phyloP scores from a whole-genome alignment of 2,888 invertebrate genomes.

The Plebejus anna region DNA sequence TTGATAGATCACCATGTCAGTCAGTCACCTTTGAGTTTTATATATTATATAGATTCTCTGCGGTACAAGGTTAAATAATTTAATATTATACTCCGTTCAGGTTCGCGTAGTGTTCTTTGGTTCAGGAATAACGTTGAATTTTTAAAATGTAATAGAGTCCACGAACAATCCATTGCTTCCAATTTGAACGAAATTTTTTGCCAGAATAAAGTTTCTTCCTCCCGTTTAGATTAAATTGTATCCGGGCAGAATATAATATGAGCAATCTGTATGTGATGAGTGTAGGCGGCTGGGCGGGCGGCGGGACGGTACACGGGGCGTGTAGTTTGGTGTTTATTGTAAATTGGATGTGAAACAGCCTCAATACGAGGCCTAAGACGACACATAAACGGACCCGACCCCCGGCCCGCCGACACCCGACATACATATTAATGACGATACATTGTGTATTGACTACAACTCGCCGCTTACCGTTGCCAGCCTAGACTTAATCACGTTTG shows the following conservation, averaged over 20 bases:
- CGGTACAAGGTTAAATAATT: too few relatives aligned
- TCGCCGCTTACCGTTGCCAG: neutral
- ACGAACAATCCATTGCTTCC: neutral
- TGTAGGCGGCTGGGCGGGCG: neutral
- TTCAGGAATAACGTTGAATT: too few relatives aligned
- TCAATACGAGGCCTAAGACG: neutral
- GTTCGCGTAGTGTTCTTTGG: too few relatives aligned
- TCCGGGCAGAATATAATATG: neutral
- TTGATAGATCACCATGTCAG: too few relatives aligned
- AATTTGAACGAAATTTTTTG: neutral
- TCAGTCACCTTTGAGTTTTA: too few relatives aligned
- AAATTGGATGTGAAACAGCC: conserved; percentile 4
- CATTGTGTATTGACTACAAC: neutral
- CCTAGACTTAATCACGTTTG: neutral
- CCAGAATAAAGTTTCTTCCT: neutral
- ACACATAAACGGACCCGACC: neutral
- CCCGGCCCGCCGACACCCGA: neutral
- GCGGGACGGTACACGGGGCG: neutral
- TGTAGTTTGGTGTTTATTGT: conserved; percentile 5
- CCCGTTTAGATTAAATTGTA: neutral
- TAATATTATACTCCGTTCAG: neutral
- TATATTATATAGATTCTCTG: too few relatives aligned
- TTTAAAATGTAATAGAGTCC: too few relatives aligned
- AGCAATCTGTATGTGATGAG: neutral
- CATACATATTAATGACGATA: conserved; percentile 3